Evolutionary conservation across 2,888 invertebrate genomes (phyloP).

Genomic region (Apeira syringaria): DNA sequence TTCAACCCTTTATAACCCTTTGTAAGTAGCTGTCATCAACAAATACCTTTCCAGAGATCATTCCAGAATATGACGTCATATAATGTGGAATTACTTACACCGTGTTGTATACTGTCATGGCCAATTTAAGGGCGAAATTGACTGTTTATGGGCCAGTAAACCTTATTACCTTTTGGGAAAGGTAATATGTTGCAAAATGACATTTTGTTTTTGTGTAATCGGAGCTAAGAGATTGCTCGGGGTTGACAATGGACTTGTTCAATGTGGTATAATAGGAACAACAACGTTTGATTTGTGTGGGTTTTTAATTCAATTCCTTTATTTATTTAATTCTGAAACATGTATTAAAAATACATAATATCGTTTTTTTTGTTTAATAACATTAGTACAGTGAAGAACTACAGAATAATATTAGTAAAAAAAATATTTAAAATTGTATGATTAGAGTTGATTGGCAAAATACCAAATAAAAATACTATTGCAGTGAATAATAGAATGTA

Average conservation of each 20-base stretch:
- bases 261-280: no score
- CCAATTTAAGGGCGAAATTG: slow-evolving; percentile 25
- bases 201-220: slow-evolving; percentile 3
- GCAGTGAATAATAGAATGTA: no score
- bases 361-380: no score
- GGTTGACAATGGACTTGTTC: not conserved
- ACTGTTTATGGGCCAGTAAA: slow-evolving; percentile 28
- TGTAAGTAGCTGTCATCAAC: slow-evolving; percentile 29
- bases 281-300: no score
- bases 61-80: slow-evolving; percentile 16
- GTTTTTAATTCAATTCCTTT: no score
- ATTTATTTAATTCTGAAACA: no score
- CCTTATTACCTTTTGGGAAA: slow-evolving; percentile 16
- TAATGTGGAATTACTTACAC: slow-evolving; percentile 11
- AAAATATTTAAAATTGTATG: no score
- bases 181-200: slow-evolving; percentile 16
- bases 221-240: not conserved
- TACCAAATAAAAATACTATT: no score
- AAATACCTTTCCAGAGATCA: slow-evolving; percentile 21
- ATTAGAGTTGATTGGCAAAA: no score
- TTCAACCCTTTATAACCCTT: slow-evolving; percentile 20
- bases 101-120: slow-evolving; percentile 16
- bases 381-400: no score
- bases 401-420: no score
- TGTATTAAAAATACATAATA: no score